Base-by-base conservation (phyloP, 1,140 invertebrate genomes). In the Pseudobourletiella spinata region DNA sequence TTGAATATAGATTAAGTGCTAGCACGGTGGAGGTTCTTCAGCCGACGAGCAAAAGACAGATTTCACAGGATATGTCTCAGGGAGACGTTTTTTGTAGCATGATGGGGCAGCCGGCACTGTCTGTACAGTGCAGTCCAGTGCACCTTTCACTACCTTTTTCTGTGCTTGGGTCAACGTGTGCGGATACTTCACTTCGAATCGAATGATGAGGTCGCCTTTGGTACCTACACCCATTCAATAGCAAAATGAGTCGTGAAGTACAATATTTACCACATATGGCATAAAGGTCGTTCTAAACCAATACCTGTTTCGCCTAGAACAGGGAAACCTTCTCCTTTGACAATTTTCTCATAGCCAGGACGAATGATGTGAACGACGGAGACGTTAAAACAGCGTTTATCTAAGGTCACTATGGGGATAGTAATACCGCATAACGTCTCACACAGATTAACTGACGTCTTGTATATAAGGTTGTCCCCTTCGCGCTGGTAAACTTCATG, bases 401-500 rank as follows among this genome's bases (percentile, higher is more conserved):
- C 86, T 52, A 88, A 74, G 0, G 86, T 87, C 42, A 76, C 74
- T 1, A 88, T 72, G 14, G 76, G 80, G 42, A 88, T 75, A 14
- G 75, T 78, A 1, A 82, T 79, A 4, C 86, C 86, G 29, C 80
- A 79, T 32, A 88, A 74, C 0, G 86, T 83, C 67, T 88, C 81
- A 64, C 80, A 74, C 44, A 89, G 70, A 44, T 78, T 78, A 18
- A 88, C 79, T 14, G 75, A 71, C 44, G 77, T 74, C 1, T 75
- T 76, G 72, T 82, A 83, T 18, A 84, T 71, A 20, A 90, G 77
- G 76, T 95, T 83, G 70, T 82, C 76, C 1, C 83, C 85, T 48
- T 86, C 83, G 66, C 92, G 79, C 44, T 79, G 76, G 72, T 89
- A 95, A 2, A 76, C 76, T 11, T 86, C 80, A 75, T 95, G 88